These are phyloP conservation scores for Phaethornis superciliosus DNA, from an alignment of 2,113 vertebrate species.

Conservation along the genomic window DNA sequence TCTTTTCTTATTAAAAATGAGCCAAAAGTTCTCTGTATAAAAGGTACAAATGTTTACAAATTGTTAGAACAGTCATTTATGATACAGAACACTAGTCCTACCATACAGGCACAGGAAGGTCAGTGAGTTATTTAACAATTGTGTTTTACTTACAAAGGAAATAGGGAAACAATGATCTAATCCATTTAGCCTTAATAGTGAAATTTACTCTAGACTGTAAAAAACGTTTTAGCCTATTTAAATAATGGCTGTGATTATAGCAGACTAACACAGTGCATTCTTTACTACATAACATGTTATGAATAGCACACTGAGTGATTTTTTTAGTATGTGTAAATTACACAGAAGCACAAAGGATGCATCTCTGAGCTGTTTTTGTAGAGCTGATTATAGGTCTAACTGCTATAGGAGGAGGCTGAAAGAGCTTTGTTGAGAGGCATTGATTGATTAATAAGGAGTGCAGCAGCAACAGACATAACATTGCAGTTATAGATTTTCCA, in stretches of 20 bases:
- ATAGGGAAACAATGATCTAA: constrained; percentile 41
- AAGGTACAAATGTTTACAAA: background rate
- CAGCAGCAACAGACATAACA: constrained; percentile 33
- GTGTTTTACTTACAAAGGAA: constrained; percentile 32
- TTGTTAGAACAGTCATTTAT: background rate
- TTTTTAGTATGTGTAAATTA: constrained; percentile 53
- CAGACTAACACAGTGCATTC: background rate
- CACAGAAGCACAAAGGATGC: constrained; percentile 43
- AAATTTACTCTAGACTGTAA: constrained; percentile 54
- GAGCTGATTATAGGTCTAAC: constrained; percentile 48
- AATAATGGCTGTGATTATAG: constrained; percentile 51
- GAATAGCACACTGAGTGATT: constrained; percentile 21
- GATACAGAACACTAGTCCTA: background rate
- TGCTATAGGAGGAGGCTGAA: constrained; percentile 41
- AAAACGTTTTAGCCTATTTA: constrained; percentile 3
- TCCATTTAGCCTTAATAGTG: constrained; percentile 33
- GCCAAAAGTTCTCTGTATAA: background rate
- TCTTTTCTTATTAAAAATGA: background rate
- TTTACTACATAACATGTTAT: constrained; percentile 21
- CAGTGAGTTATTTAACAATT: constrained; percentile 40
- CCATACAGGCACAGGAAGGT: constrained; percentile 14
- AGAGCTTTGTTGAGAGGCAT: constrained; percentile 46
- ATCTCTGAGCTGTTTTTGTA: constrained; percentile 57
- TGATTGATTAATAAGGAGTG: constrained; percentile 57
- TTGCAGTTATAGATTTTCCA: constrained; percentile 56